Evolutionary conservation across 2,888 invertebrate genomes (phyloP).

Genomic region (Amphiduros pacificus): DNA sequence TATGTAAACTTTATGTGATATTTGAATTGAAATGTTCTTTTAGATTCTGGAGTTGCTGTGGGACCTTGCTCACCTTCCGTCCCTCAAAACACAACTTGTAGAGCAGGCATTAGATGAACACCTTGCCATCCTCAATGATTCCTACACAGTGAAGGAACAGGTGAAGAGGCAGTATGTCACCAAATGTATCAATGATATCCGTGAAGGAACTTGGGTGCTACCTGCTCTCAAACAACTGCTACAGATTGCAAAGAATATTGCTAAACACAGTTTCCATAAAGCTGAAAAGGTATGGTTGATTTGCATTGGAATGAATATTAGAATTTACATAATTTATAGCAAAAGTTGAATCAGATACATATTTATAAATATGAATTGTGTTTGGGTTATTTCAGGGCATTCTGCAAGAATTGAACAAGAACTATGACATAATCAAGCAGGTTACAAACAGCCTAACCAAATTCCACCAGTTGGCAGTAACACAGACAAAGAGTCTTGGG

Average conservation of each 20-base stretch:
- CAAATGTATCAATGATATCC: constrained; percentile 62
- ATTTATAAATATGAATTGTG: not conserved
- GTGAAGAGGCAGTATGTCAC: constrained; percentile 59
- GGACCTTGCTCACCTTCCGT: constrained; percentile 61
- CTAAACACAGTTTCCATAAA: constrained; percentile 57
- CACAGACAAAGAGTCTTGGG: constrained; percentile 42
- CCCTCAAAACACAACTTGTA: constrained; percentile 58
- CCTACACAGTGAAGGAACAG: constrained; percentile 59
- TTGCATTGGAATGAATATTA: not conserved
- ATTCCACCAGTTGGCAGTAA: constrained; percentile 57
- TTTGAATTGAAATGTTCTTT: too few species aligned
- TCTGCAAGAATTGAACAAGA: constrained; percentile 60
- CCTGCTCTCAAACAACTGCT: constrained; percentile 60
- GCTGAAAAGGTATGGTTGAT: constrained; percentile 57
- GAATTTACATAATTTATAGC: not conserved
- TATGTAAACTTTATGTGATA: too few species aligned
- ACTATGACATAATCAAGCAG: constrained; percentile 60
- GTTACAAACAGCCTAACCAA: constrained; percentile 59
- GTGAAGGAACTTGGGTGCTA: constrained; percentile 56
- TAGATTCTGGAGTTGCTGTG: constrained; percentile 62
- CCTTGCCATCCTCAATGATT: constrained; percentile 60
- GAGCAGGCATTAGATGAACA: constrained; percentile 62
- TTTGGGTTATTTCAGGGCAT: constrained; percentile 46
- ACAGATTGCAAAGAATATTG: constrained; percentile 59
- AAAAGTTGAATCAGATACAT: not conserved